phyloP scores from a whole-genome alignment of 2,797 vertebrate genomes.

The Acrocephalus scirpaceus region DNA sequence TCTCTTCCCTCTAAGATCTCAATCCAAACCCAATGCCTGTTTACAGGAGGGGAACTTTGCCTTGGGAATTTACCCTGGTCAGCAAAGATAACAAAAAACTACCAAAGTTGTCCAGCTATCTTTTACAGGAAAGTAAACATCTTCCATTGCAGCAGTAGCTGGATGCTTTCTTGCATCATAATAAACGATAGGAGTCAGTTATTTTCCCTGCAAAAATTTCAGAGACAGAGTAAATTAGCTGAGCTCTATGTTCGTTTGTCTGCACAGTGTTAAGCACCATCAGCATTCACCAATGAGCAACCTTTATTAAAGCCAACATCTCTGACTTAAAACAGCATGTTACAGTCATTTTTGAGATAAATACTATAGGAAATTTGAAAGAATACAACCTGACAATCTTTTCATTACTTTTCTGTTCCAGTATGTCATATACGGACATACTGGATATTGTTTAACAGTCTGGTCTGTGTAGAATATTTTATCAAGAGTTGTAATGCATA shows the following conservation, averaged over 20 bases:
- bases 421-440: background rate
- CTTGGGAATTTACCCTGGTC: background rate
- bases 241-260: background rate
- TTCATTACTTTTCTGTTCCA: background rate
- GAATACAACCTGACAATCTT: background rate
- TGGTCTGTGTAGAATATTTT: background rate
- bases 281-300: background rate
- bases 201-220: background rate
- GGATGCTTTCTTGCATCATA: background rate
- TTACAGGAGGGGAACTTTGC: background rate
- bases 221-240: background rate
- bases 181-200: background rate
- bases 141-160: background rate
- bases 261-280: background rate
- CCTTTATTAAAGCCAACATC: background rate
- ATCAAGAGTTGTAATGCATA: background rate
- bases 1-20: background rate
- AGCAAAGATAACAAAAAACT: background rate
- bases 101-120: background rate
- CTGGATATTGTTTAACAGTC: background rate
- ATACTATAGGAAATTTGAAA: background rate
- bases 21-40: background rate
- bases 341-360: background rate
- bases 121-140: background rate
- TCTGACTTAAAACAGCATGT: background rate